phyloP scores from a whole-genome alignment of 2,888 invertebrate genomes.

The Cosmopolites sordidus region DNA sequence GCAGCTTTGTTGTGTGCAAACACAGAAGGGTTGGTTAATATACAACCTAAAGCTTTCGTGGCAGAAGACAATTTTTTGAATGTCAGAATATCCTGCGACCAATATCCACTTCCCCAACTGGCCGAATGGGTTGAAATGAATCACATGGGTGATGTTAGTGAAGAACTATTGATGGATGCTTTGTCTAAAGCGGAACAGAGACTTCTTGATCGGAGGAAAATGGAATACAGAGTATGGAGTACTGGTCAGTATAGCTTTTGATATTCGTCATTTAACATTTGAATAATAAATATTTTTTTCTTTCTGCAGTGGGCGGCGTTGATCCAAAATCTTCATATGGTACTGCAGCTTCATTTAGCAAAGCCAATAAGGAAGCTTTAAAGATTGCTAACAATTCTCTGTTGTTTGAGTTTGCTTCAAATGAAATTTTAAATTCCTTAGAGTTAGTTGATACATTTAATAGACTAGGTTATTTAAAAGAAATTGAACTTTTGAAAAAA shows the following conservation, averaged over 20 bases:
- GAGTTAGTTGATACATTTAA: conserved; percentile 34
- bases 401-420: conserved; percentile 80
- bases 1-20: conserved; percentile 77
- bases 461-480: too few species aligned
- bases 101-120: conserved; percentile 64
- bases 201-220: conserved; percentile 67
- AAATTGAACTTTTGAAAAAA: too few species aligned
- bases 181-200: conserved; percentile 75
- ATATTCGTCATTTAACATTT: too few species aligned
- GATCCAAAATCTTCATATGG: conserved; percentile 84
- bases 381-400: conserved; percentile 81
- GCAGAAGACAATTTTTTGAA: conserved; percentile 82
- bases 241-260: too few species aligned
- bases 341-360: conserved; percentile 85
- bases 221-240: conserved; percentile 80
- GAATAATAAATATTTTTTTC: neutral
- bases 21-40: conserved; percentile 61
- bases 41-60: conserved; percentile 85
- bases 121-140: conserved; percentile 69
- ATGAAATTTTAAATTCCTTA: conserved; percentile 73
- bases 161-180: conserved; percentile 69
- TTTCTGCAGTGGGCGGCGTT: conserved; percentile 63
- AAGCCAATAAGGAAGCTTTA: conserved; percentile 80
- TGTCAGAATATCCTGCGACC: conserved; percentile 68
- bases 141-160: conserved; percentile 61